Base-by-base conservation (phyloP, 2,888 invertebrate species). In the Alloplasta piceator region DNA sequence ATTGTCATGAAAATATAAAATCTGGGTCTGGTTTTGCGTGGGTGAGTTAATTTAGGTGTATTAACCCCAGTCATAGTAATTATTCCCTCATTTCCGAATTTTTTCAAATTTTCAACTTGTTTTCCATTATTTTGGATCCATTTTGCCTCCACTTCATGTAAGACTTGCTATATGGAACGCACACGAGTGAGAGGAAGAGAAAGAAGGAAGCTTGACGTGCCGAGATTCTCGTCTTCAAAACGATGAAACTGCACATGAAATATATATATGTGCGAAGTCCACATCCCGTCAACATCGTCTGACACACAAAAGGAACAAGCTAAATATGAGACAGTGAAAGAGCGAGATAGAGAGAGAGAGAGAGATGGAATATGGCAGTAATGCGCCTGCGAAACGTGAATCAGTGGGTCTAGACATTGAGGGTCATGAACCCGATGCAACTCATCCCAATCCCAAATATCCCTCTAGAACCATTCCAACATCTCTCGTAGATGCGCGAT, bases 401-500 rank as follows among this genome's bases (percentile, higher is more conserved):
- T 89, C 87, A 89, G 87, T 87, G 84, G 85, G 87, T 88, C 86
- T 86, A 89, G 87, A 89, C 87, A 86, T 81, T 80, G 63, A 84
- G 78, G 88, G 88, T 87, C 89, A 85, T 87, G 89, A 87, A 89
- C 89, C 82, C 87, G 84, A 83, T 84, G 89, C 86, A 85, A 87
- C 86, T 87, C 88, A 86, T 82, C 80, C 80, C 26, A 26, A n/a
- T n/a, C n/a, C n/a, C 75, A 85, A 83, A 82, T 79, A 84, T 83
- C 85, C 48, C 58, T 10, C 43, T n/a, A 41, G 43, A 6, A n/a
- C 68, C n/a, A n/a, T 58, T 66, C 70, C 46, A 73, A 78, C 74
- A 70, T 66, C 66, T 74, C 48, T 55, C n/a, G 10, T 38, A 7
- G 12, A 60, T 41, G 12, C n/a, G 5, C 10, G 0, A 7, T 41